Evolutionary conservation across 2,888 invertebrate species (phyloP).

Genomic region (Ophion ventricosus): DNA sequence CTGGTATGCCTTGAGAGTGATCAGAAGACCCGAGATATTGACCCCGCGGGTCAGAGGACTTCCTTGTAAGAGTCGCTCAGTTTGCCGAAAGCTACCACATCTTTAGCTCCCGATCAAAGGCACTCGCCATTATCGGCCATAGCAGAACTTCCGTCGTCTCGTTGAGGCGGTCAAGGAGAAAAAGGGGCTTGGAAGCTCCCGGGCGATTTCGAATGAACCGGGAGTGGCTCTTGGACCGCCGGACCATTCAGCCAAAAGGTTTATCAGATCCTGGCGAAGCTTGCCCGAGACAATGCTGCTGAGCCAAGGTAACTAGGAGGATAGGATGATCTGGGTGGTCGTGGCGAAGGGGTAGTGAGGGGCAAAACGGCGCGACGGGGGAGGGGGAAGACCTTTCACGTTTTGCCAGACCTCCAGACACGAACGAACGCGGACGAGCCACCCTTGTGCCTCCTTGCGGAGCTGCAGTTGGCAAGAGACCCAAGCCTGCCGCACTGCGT

Average conservation of each 20-base stretch:
- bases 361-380: not conserved
- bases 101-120: not conserved
- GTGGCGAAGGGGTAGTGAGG: not conserved
- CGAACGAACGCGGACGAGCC: slow-evolving; percentile 7
- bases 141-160: slow-evolving; percentile 10
- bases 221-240: slow-evolving; percentile 38
- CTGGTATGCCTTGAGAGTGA: no score
- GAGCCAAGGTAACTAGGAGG: slow-evolving; percentile 7
- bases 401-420: slow-evolving; percentile 26
- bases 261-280: slow-evolving; percentile 54
- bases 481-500: slow-evolving; percentile 76
- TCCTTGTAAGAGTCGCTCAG: not conserved
- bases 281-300: slow-evolving; percentile 22
- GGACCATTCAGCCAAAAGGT: slow-evolving; percentile 32
- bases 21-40: not conserved
- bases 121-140: slow-evolving; percentile 24
- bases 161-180: not conserved
- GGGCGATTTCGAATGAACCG: slow-evolving; percentile 1
- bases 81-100: not conserved
- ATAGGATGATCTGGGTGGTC: not conserved
- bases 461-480: slow-evolving; percentile 75
- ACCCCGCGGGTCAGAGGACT: not conserved
- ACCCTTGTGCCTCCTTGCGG: slow-evolving; percentile 21
- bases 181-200: not conserved
- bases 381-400: not conserved